A percentile compares a stretch with the other conserved stretches of the same genome.
Conservation (phyloP, 2,113 vertebrate genomes). For the Rallus limicola region DNA sequence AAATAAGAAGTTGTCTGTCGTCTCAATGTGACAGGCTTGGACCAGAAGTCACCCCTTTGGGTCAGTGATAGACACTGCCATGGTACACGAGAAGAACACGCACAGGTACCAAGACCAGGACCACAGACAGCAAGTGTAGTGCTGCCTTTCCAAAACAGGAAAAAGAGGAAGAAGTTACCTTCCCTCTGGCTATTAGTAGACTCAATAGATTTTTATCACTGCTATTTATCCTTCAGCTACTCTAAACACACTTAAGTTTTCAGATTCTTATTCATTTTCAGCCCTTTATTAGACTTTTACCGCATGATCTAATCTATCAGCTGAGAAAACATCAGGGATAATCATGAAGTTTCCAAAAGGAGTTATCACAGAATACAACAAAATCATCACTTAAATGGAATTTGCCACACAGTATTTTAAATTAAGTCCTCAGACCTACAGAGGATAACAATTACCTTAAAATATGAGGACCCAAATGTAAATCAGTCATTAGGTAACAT, state of each 20-base stretch:
- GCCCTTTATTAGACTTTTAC: background rate
- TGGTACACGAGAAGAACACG: background rate
- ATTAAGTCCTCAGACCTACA: background rate
- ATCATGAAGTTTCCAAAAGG: background rate
- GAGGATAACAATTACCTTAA: background rate
- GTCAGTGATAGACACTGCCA: background rate
- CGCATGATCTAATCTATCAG: background rate
- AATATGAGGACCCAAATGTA: background rate
- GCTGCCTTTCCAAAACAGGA: background rate
- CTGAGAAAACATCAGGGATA: background rate
- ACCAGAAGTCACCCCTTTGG: background rate
- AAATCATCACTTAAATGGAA: background rate
- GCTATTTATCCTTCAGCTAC: background rate
- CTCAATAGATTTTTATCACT: background rate
- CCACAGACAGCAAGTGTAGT: background rate
- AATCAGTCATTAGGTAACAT: background rate
- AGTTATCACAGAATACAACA: background rate
- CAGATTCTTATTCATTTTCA: background rate
- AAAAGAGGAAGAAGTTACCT: background rate
- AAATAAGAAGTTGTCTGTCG: background rate
- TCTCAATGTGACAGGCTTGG: accelerated
- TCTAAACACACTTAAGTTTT: background rate
- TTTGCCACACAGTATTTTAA: background rate
- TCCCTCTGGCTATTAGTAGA: background rate
- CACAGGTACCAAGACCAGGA: background rate